These are phyloP conservation scores for Lytechinus pictus DNA, from an alignment of 35 echinoderm and acorn worm genomes.

Conservation along the genomic window DNA sequence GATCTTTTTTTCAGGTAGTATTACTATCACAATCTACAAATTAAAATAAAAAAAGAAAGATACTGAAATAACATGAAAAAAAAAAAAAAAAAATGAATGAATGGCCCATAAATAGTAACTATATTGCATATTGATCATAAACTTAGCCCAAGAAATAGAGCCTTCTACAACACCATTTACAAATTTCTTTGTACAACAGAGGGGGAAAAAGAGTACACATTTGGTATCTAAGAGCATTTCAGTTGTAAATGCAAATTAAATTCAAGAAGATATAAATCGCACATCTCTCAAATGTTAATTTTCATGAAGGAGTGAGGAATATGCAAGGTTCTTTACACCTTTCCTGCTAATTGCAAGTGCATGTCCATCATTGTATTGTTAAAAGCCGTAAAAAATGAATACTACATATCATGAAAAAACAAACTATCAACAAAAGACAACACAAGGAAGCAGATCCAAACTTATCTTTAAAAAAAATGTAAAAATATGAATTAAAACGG, in stretches of 20 bases:
- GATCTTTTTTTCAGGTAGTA: slow-evolving; percentile 32
- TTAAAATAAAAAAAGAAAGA: slow-evolving; percentile 6
- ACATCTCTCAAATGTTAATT: neutral
- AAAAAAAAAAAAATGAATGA: slow-evolving; percentile 7
- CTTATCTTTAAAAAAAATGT: neutral
- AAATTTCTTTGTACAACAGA: slow-evolving; percentile 6
- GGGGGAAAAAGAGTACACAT: neutral
- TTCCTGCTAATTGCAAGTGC: neutral
- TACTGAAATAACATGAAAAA: neutral
- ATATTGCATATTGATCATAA: slow-evolving; percentile 54
- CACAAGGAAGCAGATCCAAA: neutral
- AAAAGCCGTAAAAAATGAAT: neutral
- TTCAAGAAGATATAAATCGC: neutral
- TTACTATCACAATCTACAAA: slow-evolving; percentile 50
- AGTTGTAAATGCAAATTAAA: neutral
- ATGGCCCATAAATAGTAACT: slow-evolving; percentile 54
- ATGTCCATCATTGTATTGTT: neutral
- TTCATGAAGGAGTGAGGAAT: neutral
- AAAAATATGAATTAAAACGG: neutral
- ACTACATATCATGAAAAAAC: neutral
- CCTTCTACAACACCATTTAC: slow-evolving; percentile 39
- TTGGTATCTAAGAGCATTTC: neutral
- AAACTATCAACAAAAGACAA: neutral
- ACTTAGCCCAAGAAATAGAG: neutral
- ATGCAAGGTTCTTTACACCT: neutral